These are phyloP conservation scores for Esox niger DNA, from an alignment of 2,113 vertebrate species.

Conservation along the genomic window DNA sequence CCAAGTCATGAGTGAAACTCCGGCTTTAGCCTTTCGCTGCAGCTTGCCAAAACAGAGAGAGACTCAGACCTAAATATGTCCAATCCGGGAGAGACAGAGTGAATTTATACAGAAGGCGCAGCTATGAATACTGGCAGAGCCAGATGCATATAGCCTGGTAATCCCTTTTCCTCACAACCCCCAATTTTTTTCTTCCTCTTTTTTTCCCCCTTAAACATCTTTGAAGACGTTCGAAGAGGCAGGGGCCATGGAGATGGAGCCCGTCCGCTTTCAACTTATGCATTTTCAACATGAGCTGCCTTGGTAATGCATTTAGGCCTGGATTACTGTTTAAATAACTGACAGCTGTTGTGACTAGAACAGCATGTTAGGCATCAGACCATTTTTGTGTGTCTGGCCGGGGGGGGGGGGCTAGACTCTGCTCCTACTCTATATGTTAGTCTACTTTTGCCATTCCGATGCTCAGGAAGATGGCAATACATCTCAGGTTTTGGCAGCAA, in stretches of 20 bases:
- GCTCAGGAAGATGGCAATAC: neutral
- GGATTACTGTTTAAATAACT: conserved; percentile 9
- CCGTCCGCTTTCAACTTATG: conserved; percentile 13
- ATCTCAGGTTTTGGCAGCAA: neutral
- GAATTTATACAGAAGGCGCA: conserved; percentile 10
- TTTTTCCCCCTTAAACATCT: too few species aligned
- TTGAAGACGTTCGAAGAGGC: neutral
- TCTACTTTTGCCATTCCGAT: conserved; percentile 2
- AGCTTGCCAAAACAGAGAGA: neutral
- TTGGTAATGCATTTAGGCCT: conserved; percentile 11
- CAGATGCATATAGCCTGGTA: neutral
- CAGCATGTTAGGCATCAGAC: conserved; percentile 11
- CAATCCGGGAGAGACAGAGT: conserved; percentile 4
- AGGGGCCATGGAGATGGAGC: neutral
- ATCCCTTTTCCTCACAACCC: too few species aligned
- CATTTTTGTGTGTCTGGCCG: neutral
- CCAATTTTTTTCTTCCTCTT: neutral
- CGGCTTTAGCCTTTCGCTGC: conserved; percentile 1
- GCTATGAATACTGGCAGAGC: too few species aligned
- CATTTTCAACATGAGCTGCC: neutral
- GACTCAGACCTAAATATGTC: neutral
- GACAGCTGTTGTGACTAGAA: conserved; percentile 15
- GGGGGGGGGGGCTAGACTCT: neutral
- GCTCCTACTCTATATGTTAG: conserved; percentile 1
- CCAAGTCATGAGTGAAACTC: conserved; percentile 15